Evolutionary conservation across 2,888 invertebrate species (phyloP).

Genomic region (Eupithecia abbreviata): DNA sequence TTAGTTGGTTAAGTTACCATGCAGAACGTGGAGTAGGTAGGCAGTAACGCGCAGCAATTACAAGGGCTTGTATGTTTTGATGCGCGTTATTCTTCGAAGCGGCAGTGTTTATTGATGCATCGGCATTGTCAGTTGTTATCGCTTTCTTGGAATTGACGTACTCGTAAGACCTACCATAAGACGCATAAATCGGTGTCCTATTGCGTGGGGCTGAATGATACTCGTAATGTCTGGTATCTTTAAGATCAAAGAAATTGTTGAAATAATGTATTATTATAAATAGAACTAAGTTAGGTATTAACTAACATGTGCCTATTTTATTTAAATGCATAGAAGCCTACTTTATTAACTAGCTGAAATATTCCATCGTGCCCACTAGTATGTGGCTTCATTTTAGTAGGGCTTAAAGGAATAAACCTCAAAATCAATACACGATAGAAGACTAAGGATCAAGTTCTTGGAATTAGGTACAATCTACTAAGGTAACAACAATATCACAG

Average conservation of each 20-base stretch:
- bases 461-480: background rate
- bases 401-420: background rate
- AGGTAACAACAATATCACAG: background rate
- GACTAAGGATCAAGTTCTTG: background rate
- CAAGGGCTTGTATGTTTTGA: constrained; percentile 55
- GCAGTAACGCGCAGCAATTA: constrained; percentile 25
- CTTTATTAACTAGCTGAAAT: background rate
- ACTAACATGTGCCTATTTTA: background rate
- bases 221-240: background rate
- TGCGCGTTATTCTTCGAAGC: constrained; percentile 65
- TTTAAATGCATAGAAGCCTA: background rate
- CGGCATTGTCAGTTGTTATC: constrained; percentile 61
- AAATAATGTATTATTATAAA: background rate
- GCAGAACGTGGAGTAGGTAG: constrained; percentile 38
- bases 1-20: constrained; percentile 38
- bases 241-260: background rate
- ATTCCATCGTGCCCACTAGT: background rate
- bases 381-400: background rate
- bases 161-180: too few species aligned
- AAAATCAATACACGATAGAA: background rate
- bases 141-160: constrained; percentile 52
- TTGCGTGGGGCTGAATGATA: constrained; percentile 10
- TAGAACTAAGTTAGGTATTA: background rate
- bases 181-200: constrained; percentile 29
- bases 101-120: constrained; percentile 55